Evolutionary conservation across 2,797 vertebrate genomes (phyloP).

Genomic region (Nyctalus aviator): DNA sequence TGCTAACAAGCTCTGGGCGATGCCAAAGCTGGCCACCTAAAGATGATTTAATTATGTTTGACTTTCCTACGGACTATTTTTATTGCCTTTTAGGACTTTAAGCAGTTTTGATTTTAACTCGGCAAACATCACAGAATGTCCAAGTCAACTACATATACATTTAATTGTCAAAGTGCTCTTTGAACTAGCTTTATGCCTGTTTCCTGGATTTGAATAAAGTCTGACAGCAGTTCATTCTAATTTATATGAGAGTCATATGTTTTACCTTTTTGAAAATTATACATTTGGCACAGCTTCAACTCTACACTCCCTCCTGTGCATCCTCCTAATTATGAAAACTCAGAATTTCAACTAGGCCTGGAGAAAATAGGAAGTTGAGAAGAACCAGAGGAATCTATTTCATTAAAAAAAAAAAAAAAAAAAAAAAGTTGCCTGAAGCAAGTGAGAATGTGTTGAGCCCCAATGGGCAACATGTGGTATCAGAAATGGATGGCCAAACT

Average conservation of each 20-base stretch:
- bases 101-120: conserved; percentile 35
- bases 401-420: neutral
- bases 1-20: neutral
- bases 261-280: conserved; percentile 26
- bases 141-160: neutral
- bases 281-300: neutral
- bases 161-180: neutral
- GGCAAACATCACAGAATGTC: neutral
- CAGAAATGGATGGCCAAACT: neutral
- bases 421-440: neutral
- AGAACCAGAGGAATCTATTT: neutral
- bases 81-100: neutral
- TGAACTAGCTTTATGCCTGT: neutral
- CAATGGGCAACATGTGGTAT: neutral
- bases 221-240: neutral
- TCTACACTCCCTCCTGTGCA: neutral
- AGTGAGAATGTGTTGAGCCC: neutral
- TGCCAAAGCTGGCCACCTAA: rapidly evolving
- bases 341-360: neutral
- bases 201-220: neutral
- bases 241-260: neutral
- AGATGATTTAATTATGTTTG: neutral
- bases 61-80: neutral
- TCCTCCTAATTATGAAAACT: neutral
- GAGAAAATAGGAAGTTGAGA: neutral